Conservation (phyloP, 2,797 vertebrate species). For the Acropternis orthonyx region DNA sequence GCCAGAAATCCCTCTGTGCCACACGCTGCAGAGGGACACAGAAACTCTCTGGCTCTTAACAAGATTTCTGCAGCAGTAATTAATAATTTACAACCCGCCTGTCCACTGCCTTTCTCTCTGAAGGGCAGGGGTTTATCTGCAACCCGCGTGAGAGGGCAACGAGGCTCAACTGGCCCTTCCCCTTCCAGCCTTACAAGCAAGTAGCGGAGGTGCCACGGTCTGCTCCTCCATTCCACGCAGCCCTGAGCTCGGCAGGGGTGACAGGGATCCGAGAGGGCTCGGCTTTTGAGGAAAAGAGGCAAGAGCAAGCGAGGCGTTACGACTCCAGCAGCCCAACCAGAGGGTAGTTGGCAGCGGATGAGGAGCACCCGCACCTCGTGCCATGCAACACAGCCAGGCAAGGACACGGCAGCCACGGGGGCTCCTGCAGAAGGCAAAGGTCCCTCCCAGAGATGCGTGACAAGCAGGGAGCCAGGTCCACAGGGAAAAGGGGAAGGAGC, state of each 20-base stretch:
- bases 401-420: fast-evolving
- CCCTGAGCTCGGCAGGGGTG: not conserved
- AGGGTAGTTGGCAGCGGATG: fast-evolving
- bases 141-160: fast-evolving
- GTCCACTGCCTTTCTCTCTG: not conserved
- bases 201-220: not conserved
- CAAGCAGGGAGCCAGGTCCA: not conserved
- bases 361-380: not conserved
- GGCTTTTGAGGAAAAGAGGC: not conserved
- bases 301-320: not conserved
- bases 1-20: not conserved
- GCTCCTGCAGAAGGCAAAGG: not conserved
- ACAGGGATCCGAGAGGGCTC: fast-evolving
- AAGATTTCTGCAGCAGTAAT: not conserved
- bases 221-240: not conserved
- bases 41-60: not conserved
- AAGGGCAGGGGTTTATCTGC: not conserved
- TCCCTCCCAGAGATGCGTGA: not conserved
- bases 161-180: not conserved
- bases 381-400: not conserved
- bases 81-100: not conserved
- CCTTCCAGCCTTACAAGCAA: not conserved
- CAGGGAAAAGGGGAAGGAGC: not conserved
- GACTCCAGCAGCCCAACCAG: not conserved
- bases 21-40: fast-evolving